phyloP scores from a whole-genome alignment of 2,888 invertebrate genomes.

The Silvanus unidentatus region DNA sequence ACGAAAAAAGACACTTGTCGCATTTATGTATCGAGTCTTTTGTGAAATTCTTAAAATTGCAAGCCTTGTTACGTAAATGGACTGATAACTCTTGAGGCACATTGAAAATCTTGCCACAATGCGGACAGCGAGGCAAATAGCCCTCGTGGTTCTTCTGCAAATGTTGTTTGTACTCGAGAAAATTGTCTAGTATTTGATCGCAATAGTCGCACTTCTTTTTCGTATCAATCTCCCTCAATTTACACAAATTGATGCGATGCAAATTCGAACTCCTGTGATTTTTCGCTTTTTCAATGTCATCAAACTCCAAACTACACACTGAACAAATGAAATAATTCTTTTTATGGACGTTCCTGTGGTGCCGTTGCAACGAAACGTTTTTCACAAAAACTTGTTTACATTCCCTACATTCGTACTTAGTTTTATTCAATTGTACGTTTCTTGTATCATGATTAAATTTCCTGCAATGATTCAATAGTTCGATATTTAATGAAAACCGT shows the following conservation, averaged over 20 bases:
- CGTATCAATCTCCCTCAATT: slow-evolving; percentile 28
- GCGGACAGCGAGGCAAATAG: slow-evolving; percentile 62
- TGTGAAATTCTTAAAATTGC: slow-evolving; percentile 42
- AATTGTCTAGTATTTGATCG: slow-evolving; percentile 48
- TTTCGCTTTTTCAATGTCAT: slow-evolving; percentile 55
- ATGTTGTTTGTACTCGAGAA: slow-evolving; percentile 58
- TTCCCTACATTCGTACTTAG: slow-evolving; percentile 54
- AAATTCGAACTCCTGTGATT: slow-evolving; percentile 59
- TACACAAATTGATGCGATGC: slow-evolving; percentile 56
- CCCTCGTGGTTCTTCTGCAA: slow-evolving; percentile 56
- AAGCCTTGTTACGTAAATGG: slow-evolving; percentile 61
- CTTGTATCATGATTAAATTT: slow-evolving; percentile 42
- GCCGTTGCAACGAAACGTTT: slow-evolving; percentile 61
- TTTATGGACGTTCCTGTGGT: slow-evolving; percentile 57
- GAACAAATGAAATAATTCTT: slow-evolving; percentile 60
- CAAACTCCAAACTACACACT: slow-evolving; percentile 60
- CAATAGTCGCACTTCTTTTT: slow-evolving; percentile 59
- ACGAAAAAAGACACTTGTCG: slow-evolving; percentile 56
- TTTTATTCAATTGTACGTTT: slow-evolving; percentile 29
- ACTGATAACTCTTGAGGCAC: slow-evolving; percentile 68
- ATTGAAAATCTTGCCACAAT: slow-evolving; percentile 64
- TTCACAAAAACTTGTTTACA: slow-evolving; percentile 62
- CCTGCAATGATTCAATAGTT: slow-evolving; percentile 59
- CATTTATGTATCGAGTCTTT: slow-evolving; percentile 40
- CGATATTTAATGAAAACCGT: slow-evolving; percentile 69